Base-by-base conservation (phyloP, 2,888 invertebrate species). In the Chironomus tentans region DNA sequence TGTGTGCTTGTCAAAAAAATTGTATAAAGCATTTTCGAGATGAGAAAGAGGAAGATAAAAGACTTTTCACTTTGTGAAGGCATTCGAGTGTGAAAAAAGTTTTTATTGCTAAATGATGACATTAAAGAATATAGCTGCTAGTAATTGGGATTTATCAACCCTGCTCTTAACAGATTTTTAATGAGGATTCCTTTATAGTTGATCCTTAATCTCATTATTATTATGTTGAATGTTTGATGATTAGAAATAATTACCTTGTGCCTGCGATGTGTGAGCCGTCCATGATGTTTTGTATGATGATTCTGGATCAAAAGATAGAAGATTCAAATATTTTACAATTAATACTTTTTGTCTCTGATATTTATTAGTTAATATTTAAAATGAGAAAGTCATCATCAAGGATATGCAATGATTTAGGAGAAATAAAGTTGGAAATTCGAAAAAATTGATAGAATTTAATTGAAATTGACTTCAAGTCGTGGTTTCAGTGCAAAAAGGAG, bases 231-330 rank as follows among this genome's bases (percentile, higher is more conserved):
- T 4, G 5, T 10, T 38, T 38, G n/a, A 38, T 38, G 10, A 38
- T 38, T 38, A 1, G 10, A 38, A 10, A 38, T 10, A 81, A 86
- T 87, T 84, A 92, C 92, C 92, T 89, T 92, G 92, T 80, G 91
- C 86, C 82, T 92, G 92, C 82, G 91, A 87, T 79, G 92, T 86
- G 83, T 92, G 92, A 81, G 92, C 87, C 80, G 91, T 90, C 93
- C 93, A 93, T 84, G 92, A 89, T 83, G 92, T 91, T 88, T 93
- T 93, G 86, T 93, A 93, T 77, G 93, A 91, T 77, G 93, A 91
- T 88, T 93, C 93, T 93, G 89, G 79, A 82, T 83, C 82, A 79
- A 78, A 78, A 70, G 71, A 77, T n/a, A 73, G 62, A 77, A 78
- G 75, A 47, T 61, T 56, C 18, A 56, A n/a, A n/a, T n/a, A 56